A percentile compares a stretch with the other conserved stretches of the same genome.
Evolutionary conservation across 2,113 vertebrate species (phyloP).

Genomic region (Sceloporus undulatus): DNA sequence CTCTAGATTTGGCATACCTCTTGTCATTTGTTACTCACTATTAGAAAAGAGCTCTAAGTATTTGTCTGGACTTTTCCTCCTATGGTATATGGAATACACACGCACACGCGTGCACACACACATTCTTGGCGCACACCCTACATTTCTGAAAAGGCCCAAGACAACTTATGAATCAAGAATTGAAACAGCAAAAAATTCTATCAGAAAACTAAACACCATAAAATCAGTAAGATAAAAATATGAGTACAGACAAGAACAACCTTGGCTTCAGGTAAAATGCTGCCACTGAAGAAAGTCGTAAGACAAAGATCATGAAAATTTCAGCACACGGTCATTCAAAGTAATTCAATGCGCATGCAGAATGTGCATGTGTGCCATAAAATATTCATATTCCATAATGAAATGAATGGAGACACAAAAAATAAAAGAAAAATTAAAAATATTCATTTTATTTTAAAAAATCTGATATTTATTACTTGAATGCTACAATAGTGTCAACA

Average conservation of each 20-base stretch:
- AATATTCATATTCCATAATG: slow-evolving; percentile 1
- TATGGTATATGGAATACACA: too few relatives aligned
- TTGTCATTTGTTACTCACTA: neutral
- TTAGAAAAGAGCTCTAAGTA: neutral
- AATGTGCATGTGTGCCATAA: neutral
- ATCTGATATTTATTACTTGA: neutral
- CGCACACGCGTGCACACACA: too few relatives aligned
- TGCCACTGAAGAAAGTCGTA: neutral
- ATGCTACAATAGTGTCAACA: too few relatives aligned
- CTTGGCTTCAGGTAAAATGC: too few relatives aligned
- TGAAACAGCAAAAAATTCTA: neutral
- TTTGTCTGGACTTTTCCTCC: neutral
- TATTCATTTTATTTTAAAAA: neutral
- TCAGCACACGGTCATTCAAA: neutral
- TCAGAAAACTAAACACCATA: neutral
- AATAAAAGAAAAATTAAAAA: too few relatives aligned
- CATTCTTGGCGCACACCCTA: too few relatives aligned
- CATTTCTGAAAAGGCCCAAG: too few relatives aligned
- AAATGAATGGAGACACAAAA: neutral
- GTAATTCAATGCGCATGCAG: slow-evolving; percentile 9
- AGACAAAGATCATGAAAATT: neutral
- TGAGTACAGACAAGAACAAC: too few relatives aligned
- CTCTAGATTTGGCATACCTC: neutral
- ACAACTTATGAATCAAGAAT: neutral
- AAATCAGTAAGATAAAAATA: neutral